These are phyloP conservation scores for Heliornis fulica DNA, from an alignment of 2,113 vertebrate genomes.

Conservation along the genomic window DNA sequence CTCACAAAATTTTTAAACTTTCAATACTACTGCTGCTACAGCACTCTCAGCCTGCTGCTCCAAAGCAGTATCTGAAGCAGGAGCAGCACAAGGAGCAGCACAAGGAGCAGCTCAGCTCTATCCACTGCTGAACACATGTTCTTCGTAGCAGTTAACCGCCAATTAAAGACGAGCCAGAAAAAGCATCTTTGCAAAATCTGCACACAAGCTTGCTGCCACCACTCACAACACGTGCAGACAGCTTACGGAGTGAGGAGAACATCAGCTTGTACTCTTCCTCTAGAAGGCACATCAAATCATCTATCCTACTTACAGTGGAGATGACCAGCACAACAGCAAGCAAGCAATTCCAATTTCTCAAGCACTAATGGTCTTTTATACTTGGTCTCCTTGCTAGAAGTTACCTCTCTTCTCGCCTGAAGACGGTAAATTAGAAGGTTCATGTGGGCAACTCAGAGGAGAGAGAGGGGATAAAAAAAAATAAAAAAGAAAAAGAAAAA, in stretches of 20 bases:
- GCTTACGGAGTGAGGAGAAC: rapidly evolving
- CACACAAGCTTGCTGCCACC: not conserved
- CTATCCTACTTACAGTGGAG: not conserved
- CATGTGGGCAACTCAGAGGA: not conserved
- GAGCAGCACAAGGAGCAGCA: not conserved
- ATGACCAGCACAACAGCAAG: not conserved
- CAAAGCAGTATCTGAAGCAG: not conserved
- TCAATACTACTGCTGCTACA: not conserved
- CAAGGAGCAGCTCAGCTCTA: not conserved
- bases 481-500: not conserved
- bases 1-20: not conserved
- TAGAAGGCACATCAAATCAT: not conserved
- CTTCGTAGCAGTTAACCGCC: not conserved
- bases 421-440: not conserved
- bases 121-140: rapidly evolving
- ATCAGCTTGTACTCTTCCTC: not conserved
- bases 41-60: not conserved
- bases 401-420: not conserved
- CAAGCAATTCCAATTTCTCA: not conserved
- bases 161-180: not conserved
- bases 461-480: no score
- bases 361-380: not conserved
- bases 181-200: not conserved
- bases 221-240: not conserved
- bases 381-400: not conserved